Evolutionary conservation across 2,797 vertebrate species (phyloP).

Genomic region (Telmatherina bonti): DNA sequence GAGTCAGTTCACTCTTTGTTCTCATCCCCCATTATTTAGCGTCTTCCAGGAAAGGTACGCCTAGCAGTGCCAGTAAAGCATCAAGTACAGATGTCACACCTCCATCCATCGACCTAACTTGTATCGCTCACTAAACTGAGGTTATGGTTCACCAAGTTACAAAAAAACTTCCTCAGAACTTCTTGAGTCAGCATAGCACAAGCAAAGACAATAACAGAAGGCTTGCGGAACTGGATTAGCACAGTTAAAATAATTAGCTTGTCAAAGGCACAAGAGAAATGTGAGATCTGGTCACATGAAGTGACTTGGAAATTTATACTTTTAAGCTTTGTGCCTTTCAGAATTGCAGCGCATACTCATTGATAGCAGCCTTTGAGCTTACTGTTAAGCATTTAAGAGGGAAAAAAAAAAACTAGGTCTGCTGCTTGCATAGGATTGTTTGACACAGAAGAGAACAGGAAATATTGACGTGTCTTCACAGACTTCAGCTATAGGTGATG

Average conservation of each 20-base stretch:
- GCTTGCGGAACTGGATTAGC: constrained; percentile 1
- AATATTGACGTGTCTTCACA: constrained; percentile 16
- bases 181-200: constrained; percentile 26
- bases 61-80: constrained; percentile 77
- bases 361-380: not conserved
- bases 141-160: constrained; percentile 40
- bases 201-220: constrained; percentile 1
- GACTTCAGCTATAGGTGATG: constrained; percentile 9
- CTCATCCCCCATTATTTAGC: constrained; percentile 72
- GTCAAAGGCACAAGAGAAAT: constrained; percentile 10
- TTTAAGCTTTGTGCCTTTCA: constrained; percentile 1
- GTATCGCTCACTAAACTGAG: constrained; percentile 47
- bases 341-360: not conserved
- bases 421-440: constrained; percentile 1
- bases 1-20: constrained; percentile 70
- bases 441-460: constrained; percentile 37
- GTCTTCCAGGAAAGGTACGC: constrained; percentile 78
- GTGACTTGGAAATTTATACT: not conserved
- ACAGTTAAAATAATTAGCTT: not conserved
- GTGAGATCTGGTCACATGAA: not conserved
- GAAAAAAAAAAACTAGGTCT: constrained; percentile 13
- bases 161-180: constrained; percentile 35
- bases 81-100: constrained; percentile 65
- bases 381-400: constrained; percentile 3
- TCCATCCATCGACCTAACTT: constrained; percentile 48